Base-by-base conservation (phyloP, 2,797 vertebrate species). In the Champsocephalus gunnari region DNA sequence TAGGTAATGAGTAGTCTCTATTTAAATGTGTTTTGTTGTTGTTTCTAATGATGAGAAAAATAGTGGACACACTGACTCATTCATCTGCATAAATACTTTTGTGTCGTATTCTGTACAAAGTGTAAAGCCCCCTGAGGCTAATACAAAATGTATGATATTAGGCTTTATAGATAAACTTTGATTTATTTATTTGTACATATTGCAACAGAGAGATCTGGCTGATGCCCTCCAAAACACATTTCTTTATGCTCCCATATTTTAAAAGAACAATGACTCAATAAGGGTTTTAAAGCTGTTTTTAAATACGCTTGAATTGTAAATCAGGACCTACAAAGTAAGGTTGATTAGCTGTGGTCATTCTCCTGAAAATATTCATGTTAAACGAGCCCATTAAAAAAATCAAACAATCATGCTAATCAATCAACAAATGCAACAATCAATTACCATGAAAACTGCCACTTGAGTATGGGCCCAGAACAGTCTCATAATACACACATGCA, bases 361-460 rank as follows among this genome's bases (percentile, higher is more conserved):
- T 3, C 2, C 13, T 65, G 28, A 66, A 28, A 14, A 45, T 16
- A 48, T 56, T 38, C 54, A 65, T 24, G 51, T 21, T 16, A 44
- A 62, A n/a, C n/a, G 43, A 21, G 48, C 7, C 24, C 70, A 67
- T 75, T 78, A 9, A 12, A 32, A 32, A 72, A 75, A 66, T 63
- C 21, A 68, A 66, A 73, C 60, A 6, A 51, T 5, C 41, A 59
- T 58, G 57, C 57, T 69, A 66, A 65, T 66, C 11, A 56, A 66
- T 84, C 21, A 80, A 38, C 17, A 65, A 12, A 41, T 6, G 79
- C 64, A 67, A 73, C 76, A 72, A 32, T 60, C 73, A n/a, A 68
- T 59, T 58, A 38, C 21, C 44, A 21, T 24, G 0, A 60, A 68
- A 51, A 58, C 8, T 38, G 34, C 6, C 34, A 6, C 6, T 34